phyloP scores from a whole-genome alignment of 2,888 invertebrate species.

The Creontiades dilutus region DNA sequence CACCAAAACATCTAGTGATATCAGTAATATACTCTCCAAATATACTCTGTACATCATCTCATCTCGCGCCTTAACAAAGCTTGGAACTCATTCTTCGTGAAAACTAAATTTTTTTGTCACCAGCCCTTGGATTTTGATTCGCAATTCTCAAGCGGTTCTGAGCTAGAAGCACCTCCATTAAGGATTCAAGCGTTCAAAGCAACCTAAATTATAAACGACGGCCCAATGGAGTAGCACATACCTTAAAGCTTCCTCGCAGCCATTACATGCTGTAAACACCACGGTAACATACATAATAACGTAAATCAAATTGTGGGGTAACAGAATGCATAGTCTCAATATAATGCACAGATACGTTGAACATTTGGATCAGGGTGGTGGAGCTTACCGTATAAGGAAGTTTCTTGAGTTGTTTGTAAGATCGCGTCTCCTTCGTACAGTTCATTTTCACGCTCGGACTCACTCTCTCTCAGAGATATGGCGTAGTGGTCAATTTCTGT shows the following conservation, averaged over 20 bases:
- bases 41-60: too few relatives aligned
- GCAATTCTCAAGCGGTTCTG: background rate
- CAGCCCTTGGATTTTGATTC: too few relatives aligned
- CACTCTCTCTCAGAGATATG: slow-evolving; percentile 83
- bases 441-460: slow-evolving; percentile 73
- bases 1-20: too few relatives aligned
- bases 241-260: slow-evolving; percentile 32
- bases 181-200: slow-evolving; percentile 5
- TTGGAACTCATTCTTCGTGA: too few relatives aligned
- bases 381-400: slow-evolving; percentile 54
- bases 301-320: background rate
- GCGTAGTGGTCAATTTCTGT: slow-evolving; percentile 83
- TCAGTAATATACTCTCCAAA: too few relatives aligned
- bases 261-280: slow-evolving; percentile 27
- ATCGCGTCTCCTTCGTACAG: slow-evolving; percentile 35
- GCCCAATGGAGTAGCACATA: background rate
- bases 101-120: too few relatives aligned
- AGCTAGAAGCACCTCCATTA: background rate
- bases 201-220: background rate
- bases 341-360: background rate
- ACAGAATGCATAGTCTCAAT: background rate
- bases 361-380: background rate
- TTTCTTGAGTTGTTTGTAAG: slow-evolving; percentile 56
- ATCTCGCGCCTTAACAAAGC: too few relatives aligned
- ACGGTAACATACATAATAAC: background rate